Base-by-base conservation (phyloP, 2,888 invertebrate species). In the Acleris sparsana region DNA sequence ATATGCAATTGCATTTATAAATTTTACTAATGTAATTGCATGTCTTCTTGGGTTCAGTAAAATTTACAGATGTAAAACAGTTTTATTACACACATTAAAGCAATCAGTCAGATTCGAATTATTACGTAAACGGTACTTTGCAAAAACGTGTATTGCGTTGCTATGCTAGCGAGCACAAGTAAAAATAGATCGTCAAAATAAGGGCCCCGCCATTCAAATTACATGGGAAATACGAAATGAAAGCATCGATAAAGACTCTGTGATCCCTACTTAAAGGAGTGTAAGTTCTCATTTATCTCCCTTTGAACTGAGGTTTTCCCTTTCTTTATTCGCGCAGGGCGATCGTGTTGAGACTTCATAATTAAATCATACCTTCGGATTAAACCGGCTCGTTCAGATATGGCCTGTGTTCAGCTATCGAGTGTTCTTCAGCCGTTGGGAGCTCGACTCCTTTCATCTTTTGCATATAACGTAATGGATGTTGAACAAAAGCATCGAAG, bases 331-430 rank as follows among this genome's bases (percentile, higher is more conserved):
- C 70, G 70, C 69, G 74, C 72, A 72, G 73, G 73, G 75, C 72
- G 81, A 77, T 87, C 87, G 83, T 82, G 85, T 85, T 85, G 81
- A 82, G 84, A 82, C 81, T 84, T 80, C 78, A 82, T 86, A 87
- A 87, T 87, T 87, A 87, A 87, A 87, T 87, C 84, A 86, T 85
- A 84, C 82, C 84, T 84, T 78, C 76, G 85, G 84, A 86, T 85
- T 86, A 86, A 86, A 84, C 82, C 84, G 78, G 71, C 76, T 79
- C 79, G 79, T 85, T 85, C 79, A 83, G 79, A 78, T 79, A 83
- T 84, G 82, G 79, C 75, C 76, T 71, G 80, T 83, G 85, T 84
- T 83, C 83, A 81, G 80, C 75, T 77, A 78, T 80, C 79, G 80
- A 83, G 82, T 75, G 80, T 75, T 75, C 80, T 83, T 76, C 77